These are phyloP conservation scores for Macrophya alboannulata DNA, from an alignment of 2,888 invertebrate species.

Conservation along the genomic window DNA sequence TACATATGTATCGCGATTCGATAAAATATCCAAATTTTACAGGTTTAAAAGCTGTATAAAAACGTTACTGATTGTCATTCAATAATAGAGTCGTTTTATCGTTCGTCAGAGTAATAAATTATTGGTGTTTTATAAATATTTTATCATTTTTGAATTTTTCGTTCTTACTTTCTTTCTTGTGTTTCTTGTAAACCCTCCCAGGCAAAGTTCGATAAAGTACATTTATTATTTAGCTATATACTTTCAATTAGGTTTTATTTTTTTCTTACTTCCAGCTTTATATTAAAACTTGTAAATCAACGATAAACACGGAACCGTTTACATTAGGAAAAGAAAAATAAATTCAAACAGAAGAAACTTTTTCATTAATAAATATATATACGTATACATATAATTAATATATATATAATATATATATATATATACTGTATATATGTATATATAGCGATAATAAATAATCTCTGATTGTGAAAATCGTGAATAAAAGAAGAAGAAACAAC, in stretches of 20 bases:
- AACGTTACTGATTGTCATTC: neutral
- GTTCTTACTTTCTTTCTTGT: neutral
- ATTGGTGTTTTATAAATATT: neutral
- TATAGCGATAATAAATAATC: too few relatives aligned
- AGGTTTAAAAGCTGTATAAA: neutral
- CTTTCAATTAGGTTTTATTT: neutral
- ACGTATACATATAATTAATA: too few relatives aligned
- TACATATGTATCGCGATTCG: neutral
- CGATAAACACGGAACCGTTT: slow-evolving; percentile 23
- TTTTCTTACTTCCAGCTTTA: neutral
- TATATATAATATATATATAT: too few relatives aligned
- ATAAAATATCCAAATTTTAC: neutral
- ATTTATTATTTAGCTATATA: neutral
- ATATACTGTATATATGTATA: too few relatives aligned
- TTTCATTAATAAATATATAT: neutral
- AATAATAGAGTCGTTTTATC: neutral
- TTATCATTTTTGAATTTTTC: neutral
- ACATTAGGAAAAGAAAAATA: neutral
- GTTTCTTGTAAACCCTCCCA: neutral
- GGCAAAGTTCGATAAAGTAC: neutral
- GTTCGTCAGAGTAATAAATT: neutral
- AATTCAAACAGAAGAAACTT: neutral
- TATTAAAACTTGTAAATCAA: slow-evolving; percentile 34
- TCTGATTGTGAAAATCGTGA: too few relatives aligned
- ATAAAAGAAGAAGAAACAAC: too few relatives aligned